Base-by-base conservation (phyloP, 1,140 invertebrate species). In the Meloidogyne chitwoodi region DNA sequence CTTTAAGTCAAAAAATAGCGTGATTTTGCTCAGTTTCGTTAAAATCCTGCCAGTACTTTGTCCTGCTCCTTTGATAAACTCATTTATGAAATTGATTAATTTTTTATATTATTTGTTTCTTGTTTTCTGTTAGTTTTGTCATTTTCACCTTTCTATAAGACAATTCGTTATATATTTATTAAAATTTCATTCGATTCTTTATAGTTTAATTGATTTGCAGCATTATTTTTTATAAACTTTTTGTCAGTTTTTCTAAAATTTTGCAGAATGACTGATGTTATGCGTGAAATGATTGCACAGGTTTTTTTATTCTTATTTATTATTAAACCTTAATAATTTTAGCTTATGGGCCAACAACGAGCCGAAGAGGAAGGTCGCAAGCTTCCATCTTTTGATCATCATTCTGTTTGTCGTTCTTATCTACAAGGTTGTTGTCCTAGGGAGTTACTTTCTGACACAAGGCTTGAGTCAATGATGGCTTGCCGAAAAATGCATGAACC, bases 401-500 rank as follows among this genome's bases (percentile, higher is more conserved):
- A 78, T 64, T 80, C 78, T 14, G 84, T 85, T 27, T 85, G 84
- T 65, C 79, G 84, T n/a, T 83, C 84, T 24, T 85, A 87, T 67
- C 70, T 85, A 19, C 63, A 86, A 14, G 84, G 80, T 10, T 83
- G 86, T 73, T 85, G 84, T 84, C 84, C 84, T 5, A 63, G 81
- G n/a, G 84, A 85, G 71, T 79, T 86, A 67, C 70, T 85, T 24
- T 64, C 79, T 5, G 84, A 85, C 69, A 85, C 86, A 48, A 72
- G 84, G 11, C 69, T 85, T 26, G 83, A 83, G 61, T 38, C 75
- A 65, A 72, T 76, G 74, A 72, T 65, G 69, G 73, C 79, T 14
- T 87, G 86, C 74, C 84, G 84, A 24, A 87, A 87, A 63, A 48
- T 85, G 38, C 84, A 87, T 62, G 84, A 85, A 75, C 79, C 84